phyloP scores from a whole-genome alignment of 2,888 invertebrate genomes.

The Tribolium freemani region DNA sequence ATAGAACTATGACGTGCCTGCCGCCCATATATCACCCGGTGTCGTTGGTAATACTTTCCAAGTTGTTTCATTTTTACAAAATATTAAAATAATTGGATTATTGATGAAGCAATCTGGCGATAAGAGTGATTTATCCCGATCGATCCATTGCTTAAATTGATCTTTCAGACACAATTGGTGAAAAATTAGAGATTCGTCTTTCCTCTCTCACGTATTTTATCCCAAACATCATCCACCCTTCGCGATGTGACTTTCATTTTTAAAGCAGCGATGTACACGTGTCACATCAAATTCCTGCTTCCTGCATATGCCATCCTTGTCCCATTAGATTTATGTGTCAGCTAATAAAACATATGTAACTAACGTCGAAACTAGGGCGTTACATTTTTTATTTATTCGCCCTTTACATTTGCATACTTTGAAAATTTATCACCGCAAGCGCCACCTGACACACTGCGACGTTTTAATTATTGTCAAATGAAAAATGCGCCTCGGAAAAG shows the following conservation, averaged over 20 bases:
- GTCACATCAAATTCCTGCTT: slow-evolving; percentile 23
- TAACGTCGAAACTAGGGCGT: slow-evolving; percentile 30
- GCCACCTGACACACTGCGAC: slow-evolving; percentile 30
- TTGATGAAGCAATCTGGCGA: slow-evolving; percentile 47
- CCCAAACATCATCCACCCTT: slow-evolving; percentile 31
- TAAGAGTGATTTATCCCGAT: slow-evolving; percentile 35
- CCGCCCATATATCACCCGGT: slow-evolving; percentile 47
- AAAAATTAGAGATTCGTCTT: slow-evolving; percentile 17
- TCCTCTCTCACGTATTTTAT: slow-evolving; percentile 37
- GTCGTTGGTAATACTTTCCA: slow-evolving; percentile 48
- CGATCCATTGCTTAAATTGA: slow-evolving; percentile 8
- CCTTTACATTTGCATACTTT: slow-evolving; percentile 39
- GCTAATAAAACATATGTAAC: slow-evolving; percentile 53
- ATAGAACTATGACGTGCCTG: slow-evolving; percentile 49
- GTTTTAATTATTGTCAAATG: slow-evolving; percentile 39
- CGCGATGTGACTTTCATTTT: slow-evolving; percentile 45
- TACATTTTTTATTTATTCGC: slow-evolving; percentile 34
- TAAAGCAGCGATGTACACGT: slow-evolving; percentile 38
- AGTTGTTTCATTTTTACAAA: slow-evolving; percentile 45
- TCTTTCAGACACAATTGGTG: slow-evolving; percentile 13
- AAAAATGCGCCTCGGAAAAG: slow-evolving; percentile 25
- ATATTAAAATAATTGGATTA: slow-evolving; percentile 52
- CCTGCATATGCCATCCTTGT: slow-evolving; percentile 37
- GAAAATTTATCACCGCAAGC: slow-evolving; percentile 37
- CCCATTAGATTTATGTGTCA: slow-evolving; percentile 49